Evolutionary conservation across 2,888 invertebrate genomes (phyloP).

Genomic region (Flexamia atlantica): DNA sequence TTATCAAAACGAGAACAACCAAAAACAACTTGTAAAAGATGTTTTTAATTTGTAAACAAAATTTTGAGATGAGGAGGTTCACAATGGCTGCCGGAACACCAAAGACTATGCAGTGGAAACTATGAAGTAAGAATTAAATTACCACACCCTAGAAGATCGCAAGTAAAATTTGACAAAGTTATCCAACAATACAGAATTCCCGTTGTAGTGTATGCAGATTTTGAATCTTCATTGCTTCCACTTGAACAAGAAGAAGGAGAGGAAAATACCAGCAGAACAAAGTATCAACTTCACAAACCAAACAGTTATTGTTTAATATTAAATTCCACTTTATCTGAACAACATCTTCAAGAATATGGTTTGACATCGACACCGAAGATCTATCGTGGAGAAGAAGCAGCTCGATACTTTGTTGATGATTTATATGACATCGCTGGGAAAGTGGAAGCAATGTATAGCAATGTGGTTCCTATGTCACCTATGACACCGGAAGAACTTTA

Average conservation of each 20-base stretch:
- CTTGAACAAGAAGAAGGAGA: neutral
- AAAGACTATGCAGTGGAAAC: constrained; percentile 15
- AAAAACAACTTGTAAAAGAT: constrained; percentile 2
- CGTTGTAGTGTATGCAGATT: constrained; percentile 30
- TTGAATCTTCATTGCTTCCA: constrained; percentile 13
- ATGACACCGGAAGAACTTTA: neutral
- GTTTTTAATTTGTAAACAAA: constrained; percentile 27
- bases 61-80: neutral
- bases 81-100: constrained; percentile 13
- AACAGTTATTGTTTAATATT: constrained; percentile 45
- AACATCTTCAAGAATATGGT: constrained; percentile 10
- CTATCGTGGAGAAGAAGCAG: constrained; percentile 50
- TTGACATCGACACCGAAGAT: neutral
- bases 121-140: constrained; percentile 2
- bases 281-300: constrained; percentile 3
- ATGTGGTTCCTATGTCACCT: constrained; percentile 19
- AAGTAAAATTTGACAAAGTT: constrained; percentile 15
- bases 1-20: neutral
- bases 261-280: neutral
- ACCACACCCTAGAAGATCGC: neutral
- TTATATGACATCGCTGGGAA: constrained; percentile 27
- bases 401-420: constrained; percentile 29
- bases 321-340: constrained; percentile 24
- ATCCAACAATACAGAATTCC: constrained; percentile 34
- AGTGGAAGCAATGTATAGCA: constrained; percentile 23